Base-by-base conservation (phyloP, 2,888 invertebrate genomes). In the Sturmia bella region DNA sequence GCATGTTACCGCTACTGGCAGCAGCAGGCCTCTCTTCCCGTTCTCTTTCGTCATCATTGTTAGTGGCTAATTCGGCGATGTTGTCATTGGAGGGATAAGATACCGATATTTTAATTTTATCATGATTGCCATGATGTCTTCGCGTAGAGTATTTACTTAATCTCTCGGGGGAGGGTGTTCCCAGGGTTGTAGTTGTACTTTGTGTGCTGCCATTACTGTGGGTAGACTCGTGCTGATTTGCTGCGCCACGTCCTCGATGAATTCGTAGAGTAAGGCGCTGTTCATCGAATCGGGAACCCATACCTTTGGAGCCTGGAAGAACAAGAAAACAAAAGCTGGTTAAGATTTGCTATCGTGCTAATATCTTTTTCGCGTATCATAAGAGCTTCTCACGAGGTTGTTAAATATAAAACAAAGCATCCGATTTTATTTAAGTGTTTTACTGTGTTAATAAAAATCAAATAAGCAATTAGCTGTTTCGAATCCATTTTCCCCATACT, bases 221-320 rank as follows among this genome's bases (percentile, higher is more conserved):
- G 12, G 93, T 94, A 6, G 90, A 90, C 3, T 93, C 94, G 4
- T 93, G 94, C 32, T 93, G 94, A 85, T 94, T 94, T 3, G 94
- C 95, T 3, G 94, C 95, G 0, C 95, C 95, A 1, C 96, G 92
- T 0, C 98, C 98, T 0, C 98, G 93, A 90, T 98, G 98, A 86
- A 98, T 97, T 85, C 98, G 93, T 80, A 98, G 91, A 0, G 98
- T 98, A 43, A 98, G 92, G n/a, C 97, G 94, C 89, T 97, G 96
- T 89, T 97, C 96, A 86, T 97, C 96, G 89, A 97, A 97, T 27
- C 97, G 94, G 87, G 92, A 94, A 32, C 95, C 95, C 66, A 94
- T 91, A 50, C 94, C 94, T 85, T 93, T 93, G n/a, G 92, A 91
- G 76, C 94, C 94, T 89, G 68, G 11, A 75, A 70, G 39, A 24